These are phyloP conservation scores for Syndactyla subalaris DNA, from an alignment of 2,797 vertebrate genomes.

Conservation along the genomic window DNA sequence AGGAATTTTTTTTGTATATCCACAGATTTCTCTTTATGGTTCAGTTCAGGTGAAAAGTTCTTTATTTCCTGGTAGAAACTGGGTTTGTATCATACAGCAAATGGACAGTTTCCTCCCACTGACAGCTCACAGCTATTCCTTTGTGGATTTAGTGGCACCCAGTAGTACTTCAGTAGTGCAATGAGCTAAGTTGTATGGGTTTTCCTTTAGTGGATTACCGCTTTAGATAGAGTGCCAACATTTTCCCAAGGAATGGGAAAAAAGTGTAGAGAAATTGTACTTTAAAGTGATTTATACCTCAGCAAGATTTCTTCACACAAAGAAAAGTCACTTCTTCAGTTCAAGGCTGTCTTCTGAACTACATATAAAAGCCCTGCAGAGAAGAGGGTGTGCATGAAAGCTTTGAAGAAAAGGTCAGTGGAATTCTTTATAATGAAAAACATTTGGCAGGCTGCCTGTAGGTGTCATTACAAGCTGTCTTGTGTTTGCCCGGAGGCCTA, in stretches of 20 bases:
- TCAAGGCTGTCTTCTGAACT: conserved; percentile 10
- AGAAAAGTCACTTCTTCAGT: conserved; percentile 28
- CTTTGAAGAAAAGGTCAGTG: conserved; percentile 49
- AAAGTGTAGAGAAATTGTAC: not conserved
- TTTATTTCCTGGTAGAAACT: not conserved
- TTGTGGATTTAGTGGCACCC: not conserved
- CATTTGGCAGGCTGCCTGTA: not conserved
- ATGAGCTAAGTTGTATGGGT: not conserved
- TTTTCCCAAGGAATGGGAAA: not conserved
- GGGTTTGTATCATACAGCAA: not conserved
- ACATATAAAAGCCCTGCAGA: conserved; percentile 1
- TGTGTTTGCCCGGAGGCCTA: not conserved
- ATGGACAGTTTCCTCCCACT: not conserved
- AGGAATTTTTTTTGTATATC: not conserved
- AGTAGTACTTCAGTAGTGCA: not conserved
- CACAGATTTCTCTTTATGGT: not conserved
- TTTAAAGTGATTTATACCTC: conserved; percentile 12
- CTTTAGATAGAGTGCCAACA: not conserved
- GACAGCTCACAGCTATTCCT: not conserved
- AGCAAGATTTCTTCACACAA: conserved; percentile 10
- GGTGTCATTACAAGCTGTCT: conserved; percentile 35
- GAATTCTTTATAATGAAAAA: not conserved
- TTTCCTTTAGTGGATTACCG: not conserved
- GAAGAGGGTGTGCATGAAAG: not conserved
- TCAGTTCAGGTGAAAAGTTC: not conserved